Conservation (phyloP, 2,113 vertebrate genomes). For the Podocnemis expansa region DNA sequence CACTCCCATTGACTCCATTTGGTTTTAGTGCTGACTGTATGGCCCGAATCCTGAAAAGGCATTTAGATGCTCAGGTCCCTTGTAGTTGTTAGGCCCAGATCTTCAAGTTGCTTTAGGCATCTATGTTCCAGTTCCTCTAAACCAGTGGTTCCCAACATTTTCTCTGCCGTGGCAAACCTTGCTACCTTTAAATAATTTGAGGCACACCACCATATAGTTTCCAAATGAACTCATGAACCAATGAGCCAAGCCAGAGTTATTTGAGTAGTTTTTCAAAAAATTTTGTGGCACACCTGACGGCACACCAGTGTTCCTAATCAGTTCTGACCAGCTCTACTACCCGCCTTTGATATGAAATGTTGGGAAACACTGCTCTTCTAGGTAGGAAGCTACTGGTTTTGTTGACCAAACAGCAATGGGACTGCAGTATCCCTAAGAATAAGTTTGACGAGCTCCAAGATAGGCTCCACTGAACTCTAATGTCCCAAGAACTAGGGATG, state of each 20-base stretch:
- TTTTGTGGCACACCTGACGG: too few species aligned
- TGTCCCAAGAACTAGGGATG: rapidly evolving
- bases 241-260: too few species aligned
- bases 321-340: neutral
- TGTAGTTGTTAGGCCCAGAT: neutral
- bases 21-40: neutral
- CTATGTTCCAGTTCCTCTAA: neutral
- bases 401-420: slow-evolving; percentile 19
- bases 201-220: too few species aligned
- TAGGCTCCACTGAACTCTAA: neutral
- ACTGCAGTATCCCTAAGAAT: slow-evolving; percentile 24
- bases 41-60: neutral
- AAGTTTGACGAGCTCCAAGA: neutral
- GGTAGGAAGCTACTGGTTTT: neutral
- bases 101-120: too few species aligned
- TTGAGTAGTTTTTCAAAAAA: too few species aligned
- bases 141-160: too few species aligned
- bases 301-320: neutral
- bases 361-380: too few species aligned
- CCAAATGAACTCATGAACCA: too few species aligned
- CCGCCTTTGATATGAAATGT: neutral
- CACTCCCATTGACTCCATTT: neutral
- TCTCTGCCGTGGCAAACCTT: too few species aligned
- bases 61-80: neutral
- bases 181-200: too few species aligned